Evolutionary conservation across 2,113 vertebrate species (phyloP).

Genomic region (Puntigrus tetrazona): DNA sequence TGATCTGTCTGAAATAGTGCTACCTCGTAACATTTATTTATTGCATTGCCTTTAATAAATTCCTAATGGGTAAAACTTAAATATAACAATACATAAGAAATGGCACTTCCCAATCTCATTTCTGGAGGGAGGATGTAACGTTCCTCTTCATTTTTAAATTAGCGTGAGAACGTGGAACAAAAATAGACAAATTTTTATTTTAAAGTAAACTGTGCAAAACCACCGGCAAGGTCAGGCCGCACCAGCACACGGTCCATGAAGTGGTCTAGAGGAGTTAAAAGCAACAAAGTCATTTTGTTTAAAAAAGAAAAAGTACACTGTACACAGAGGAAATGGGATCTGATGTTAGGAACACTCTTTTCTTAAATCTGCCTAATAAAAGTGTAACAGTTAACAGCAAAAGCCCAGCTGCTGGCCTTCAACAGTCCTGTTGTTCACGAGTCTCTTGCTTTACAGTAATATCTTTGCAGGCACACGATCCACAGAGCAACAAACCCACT

Average conservation of each 20-base stretch:
- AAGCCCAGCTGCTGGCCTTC: slow-evolving; percentile 11
- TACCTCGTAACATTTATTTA: no score
- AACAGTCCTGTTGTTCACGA: background rate
- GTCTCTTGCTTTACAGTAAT: background rate
- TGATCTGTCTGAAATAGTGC: no score
- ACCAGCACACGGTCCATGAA: background rate
- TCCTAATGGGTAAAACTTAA: no score
- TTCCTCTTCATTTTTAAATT: slow-evolving; percentile 12
- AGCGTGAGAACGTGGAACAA: slow-evolving; percentile 55
- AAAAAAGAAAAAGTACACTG: background rate
- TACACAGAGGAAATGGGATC: background rate
- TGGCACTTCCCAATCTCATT: background rate
- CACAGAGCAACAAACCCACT: slow-evolving; percentile 8
- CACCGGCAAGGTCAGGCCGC: background rate
- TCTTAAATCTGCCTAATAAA: background rate
- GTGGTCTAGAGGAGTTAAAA: slow-evolving; percentile 22
- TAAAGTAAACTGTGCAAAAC: slow-evolving; percentile 34
- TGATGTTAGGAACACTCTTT: background rate
- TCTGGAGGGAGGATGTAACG: background rate
- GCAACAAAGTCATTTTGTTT: slow-evolving; percentile 29
- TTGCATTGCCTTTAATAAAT: no score
- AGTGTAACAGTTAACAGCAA: background rate
- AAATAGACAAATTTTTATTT: slow-evolving; percentile 37
- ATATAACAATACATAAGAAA: no score
- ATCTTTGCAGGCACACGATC: background rate